A percentile compares a stretch with the other conserved stretches of the same genome.
Evolutionary conservation across 2,888 invertebrate species (phyloP).

Genomic region (Drosophila colorata): DNA sequence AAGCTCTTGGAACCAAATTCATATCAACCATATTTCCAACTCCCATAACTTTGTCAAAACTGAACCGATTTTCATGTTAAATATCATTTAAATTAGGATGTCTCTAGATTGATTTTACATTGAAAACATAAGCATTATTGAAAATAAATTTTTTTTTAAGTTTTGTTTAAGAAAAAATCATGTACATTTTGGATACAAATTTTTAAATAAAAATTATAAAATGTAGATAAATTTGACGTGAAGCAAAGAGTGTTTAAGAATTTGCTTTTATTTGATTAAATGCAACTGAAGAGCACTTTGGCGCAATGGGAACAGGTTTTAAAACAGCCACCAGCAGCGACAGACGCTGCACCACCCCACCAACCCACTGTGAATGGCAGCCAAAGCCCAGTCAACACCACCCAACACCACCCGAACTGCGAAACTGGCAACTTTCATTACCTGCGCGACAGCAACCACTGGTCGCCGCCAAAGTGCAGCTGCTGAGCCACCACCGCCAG

Average conservation of each 20-base stretch:
- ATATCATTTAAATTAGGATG: no score
- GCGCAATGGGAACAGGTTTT: conserved; percentile 41
- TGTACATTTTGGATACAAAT: no score
- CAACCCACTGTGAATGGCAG: not conserved
- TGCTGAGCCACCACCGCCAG: conserved; percentile 4
- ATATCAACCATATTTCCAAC: no score
- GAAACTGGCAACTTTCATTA: conserved; percentile 60
- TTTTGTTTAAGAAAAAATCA: no score
- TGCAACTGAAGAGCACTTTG: conserved; percentile 79
- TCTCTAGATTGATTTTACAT: no score
- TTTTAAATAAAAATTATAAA: no score
- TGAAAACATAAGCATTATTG: no score
- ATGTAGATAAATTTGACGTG: no score
- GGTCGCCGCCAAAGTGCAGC: conserved; percentile 45
- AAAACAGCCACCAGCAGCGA: conserved; percentile 40
- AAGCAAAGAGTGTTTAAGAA: not conserved
- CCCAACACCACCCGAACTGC: conserved; percentile 5
- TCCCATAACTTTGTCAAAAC: no score
- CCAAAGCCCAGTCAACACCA: not conserved
- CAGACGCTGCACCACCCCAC: not conserved
- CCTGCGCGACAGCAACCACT: conserved; percentile 56
- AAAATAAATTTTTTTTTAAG: no score
- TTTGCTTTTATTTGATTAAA: conserved; percentile 67
- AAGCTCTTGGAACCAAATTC: no score
- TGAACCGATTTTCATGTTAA: no score